A percentile compares a stretch with the other conserved stretches of the same genome.
These are phyloP conservation scores for Colinus virginianus DNA, from an alignment of 2,113 vertebrate species.

Conservation along the genomic window DNA sequence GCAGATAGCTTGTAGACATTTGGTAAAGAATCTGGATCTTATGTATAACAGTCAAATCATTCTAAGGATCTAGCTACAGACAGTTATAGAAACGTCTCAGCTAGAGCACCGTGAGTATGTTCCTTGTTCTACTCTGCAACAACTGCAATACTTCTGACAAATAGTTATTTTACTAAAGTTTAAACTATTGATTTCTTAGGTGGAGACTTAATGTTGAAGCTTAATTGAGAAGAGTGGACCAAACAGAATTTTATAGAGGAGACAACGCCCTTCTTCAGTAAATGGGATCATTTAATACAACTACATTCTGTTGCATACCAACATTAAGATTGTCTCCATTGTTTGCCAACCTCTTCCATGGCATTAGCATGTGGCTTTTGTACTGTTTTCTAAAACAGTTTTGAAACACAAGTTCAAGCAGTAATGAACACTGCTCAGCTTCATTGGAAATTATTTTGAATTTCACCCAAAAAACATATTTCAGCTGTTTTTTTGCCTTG, in stretches of 20 bases:
- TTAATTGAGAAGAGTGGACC: background rate
- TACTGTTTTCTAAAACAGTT: background rate
- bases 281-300: background rate
- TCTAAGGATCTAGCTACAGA: background rate
- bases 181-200: background rate
- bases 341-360: background rate
- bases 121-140: background rate
- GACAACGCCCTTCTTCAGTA: background rate
- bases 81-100: background rate
- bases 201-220: background rate
- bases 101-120: background rate
- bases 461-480: background rate
- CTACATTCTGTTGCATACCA: background rate
- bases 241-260: background rate
- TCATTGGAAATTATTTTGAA: background rate
- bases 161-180: background rate
- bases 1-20: background rate
- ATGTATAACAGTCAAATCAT: background rate
- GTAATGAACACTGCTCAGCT: background rate
- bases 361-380: background rate
- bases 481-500: background rate
- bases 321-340: accelerated
- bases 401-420: background rate
- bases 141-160: background rate
- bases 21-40: background rate